Percentiles rank a stretch among this genome's conserved stretches.
These are phyloP conservation scores for Grallaria varia DNA, from an alignment of 2,113 vertebrate genomes.

Conservation along the genomic window DNA sequence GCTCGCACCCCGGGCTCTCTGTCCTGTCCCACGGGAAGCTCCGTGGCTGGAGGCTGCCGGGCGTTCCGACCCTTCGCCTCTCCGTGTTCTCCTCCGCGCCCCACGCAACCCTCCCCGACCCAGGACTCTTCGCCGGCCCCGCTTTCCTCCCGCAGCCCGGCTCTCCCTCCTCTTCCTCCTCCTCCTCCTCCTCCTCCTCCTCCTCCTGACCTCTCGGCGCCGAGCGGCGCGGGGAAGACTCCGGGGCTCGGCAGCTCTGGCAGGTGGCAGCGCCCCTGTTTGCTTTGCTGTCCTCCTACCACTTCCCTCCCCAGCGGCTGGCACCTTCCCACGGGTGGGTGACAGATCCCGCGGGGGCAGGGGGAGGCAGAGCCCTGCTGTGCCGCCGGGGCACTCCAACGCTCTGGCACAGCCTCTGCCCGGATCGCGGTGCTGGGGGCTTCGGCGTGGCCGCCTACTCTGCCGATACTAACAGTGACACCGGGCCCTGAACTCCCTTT, in stretches of 20 bases:
- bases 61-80: background rate
- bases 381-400: background rate
- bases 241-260: background rate
- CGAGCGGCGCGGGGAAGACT: background rate
- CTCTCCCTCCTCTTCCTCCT: background rate
- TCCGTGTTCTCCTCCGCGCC: too few relatives aligned
- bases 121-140: background rate
- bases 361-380: background rate
- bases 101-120: background rate
- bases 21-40: background rate
- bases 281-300: background rate
- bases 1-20: background rate
- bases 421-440: fast-evolving
- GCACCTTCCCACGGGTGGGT: background rate
- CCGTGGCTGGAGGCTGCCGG: background rate
- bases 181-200: background rate
- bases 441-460: fast-evolving
- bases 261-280: background rate
- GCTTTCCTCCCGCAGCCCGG: background rate
- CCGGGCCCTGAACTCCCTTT: background rate
- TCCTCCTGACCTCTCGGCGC: background rate
- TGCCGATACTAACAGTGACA: background rate
- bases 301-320: background rate
- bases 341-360: background rate
- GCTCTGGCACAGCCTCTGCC: background rate